These are phyloP conservation scores for Mercenaria mercenaria DNA, from an alignment of 1,140 invertebrate species.

Conservation along the genomic window DNA sequence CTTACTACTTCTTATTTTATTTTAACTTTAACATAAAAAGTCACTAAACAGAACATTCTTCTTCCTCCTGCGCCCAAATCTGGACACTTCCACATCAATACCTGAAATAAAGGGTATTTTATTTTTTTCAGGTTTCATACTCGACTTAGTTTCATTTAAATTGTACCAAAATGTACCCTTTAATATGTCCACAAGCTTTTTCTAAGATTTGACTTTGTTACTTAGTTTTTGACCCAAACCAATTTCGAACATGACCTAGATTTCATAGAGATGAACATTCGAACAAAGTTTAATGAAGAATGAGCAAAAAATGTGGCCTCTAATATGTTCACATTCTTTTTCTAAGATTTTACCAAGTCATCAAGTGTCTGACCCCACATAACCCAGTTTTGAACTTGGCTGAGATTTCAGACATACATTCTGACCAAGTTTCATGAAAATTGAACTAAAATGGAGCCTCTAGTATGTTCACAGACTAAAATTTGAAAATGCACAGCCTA, in stretches of 20 bases:
- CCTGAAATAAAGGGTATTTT: too few species aligned
- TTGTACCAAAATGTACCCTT: slow-evolving; percentile 15
- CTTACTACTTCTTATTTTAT: neutral
- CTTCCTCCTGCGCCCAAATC: neutral
- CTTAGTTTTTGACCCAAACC: neutral
- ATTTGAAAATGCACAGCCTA: neutral
- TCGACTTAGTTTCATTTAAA: slow-evolving; percentile 1
- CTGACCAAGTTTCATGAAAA: too few species aligned
- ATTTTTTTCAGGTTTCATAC: neutral
- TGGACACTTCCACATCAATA: neutral
- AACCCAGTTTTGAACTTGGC: too few species aligned
- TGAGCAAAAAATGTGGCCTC: too few species aligned
- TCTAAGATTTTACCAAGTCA: too few species aligned
- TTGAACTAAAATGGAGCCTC: too few species aligned
- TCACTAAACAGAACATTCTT: neutral
- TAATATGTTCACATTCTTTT: too few species aligned
- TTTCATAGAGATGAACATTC: slow-evolving; percentile 12
- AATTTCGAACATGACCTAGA: slow-evolving; percentile 14
- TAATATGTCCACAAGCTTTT: too few species aligned
- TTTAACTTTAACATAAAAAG: slow-evolving; percentile 12
- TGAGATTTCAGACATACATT: too few species aligned
- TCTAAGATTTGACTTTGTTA: neutral
- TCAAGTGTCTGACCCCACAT: too few species aligned
- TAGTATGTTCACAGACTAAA: too few species aligned
- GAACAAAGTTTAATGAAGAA: neutral